Conservation (phyloP, 2,113 vertebrate species). For the Riparia riparia region DNA sequence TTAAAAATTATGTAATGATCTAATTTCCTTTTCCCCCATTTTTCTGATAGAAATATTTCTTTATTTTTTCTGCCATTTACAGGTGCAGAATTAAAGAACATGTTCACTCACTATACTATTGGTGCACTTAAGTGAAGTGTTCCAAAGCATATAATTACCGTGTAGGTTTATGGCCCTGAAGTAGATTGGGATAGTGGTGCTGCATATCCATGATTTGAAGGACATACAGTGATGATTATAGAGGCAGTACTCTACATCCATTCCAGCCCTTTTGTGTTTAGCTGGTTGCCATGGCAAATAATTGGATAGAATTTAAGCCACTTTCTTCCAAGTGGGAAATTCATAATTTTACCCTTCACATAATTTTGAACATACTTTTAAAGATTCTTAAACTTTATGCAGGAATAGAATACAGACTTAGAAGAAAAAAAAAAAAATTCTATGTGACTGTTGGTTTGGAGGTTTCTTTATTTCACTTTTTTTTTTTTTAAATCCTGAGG, state of each 20-base stretch:
- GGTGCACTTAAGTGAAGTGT: conserved; percentile 95
- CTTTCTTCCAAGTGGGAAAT: conserved; percentile 93
- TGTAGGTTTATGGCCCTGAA: conserved; percentile 92
- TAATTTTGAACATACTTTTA: conserved; percentile 87
- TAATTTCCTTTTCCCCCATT: conserved; percentile 54
- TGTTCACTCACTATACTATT: conserved; percentile 91
- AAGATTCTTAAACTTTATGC: conserved; percentile 83
- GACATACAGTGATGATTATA: conserved; percentile 88
- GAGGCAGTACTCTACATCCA: conserved; percentile 86
- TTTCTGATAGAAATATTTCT: conserved; percentile 76
- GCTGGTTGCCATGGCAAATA: conserved; percentile 94
- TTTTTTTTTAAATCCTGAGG: neutral
- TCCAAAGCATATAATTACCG: conserved; percentile 92
- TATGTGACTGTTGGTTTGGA: neutral
- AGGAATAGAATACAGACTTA: conserved; percentile 69
- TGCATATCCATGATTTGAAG: conserved; percentile 89
- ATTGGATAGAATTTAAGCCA: conserved; percentile 96
- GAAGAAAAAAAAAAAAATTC: conserved; percentile 5
- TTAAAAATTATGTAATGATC: conserved; percentile 66
- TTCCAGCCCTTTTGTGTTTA: conserved; percentile 90
- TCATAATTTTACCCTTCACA: conserved; percentile 87
- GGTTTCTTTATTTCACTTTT: neutral
- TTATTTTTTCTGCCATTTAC: conserved; percentile 79
- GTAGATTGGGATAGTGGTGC: conserved; percentile 87
- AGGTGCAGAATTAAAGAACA: conserved; percentile 90